phyloP scores from a whole-genome alignment of 2,888 invertebrate genomes.

The Orthosia gracilis region DNA sequence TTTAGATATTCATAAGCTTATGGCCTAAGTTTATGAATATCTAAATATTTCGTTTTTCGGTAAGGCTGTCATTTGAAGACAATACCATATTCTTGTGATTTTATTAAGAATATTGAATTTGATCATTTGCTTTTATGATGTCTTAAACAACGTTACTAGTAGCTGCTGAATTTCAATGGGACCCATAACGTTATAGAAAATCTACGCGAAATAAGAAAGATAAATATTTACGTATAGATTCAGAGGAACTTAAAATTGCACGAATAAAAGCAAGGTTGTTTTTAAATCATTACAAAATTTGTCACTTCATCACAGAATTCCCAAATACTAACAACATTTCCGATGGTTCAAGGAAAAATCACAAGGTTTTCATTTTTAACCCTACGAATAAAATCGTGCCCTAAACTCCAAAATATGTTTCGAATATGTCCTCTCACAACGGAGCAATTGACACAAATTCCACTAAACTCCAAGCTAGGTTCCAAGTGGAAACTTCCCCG shows the following conservation, averaged over 20 bases:
- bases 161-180: background rate
- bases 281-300: no score
- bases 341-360: no score
- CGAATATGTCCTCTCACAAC: conserved; percentile 31
- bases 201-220: background rate
- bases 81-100: conserved; percentile 18
- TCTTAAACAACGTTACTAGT: conserved; percentile 20
- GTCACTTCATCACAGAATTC: no score
- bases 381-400: conserved; percentile 12
- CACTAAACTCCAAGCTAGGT: conserved; percentile 52
- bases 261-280: background rate
- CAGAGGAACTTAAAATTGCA: background rate
- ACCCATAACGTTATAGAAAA: background rate
- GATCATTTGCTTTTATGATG: conserved; percentile 1
- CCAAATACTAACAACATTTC: no score
- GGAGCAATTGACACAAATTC: conserved; percentile 68
- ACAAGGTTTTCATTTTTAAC: no score
- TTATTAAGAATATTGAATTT: conserved; percentile 22
- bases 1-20: no score
- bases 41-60: background rate
- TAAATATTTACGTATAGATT: conserved; percentile 18
- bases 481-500: conserved; percentile 66
- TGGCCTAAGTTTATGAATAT: background rate
- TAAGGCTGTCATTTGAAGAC: background rate
- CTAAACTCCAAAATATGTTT: conserved; percentile 41